Evolutionary conservation across 2,113 vertebrate genomes (phyloP).

Genomic region (Rhea pennata): DNA sequence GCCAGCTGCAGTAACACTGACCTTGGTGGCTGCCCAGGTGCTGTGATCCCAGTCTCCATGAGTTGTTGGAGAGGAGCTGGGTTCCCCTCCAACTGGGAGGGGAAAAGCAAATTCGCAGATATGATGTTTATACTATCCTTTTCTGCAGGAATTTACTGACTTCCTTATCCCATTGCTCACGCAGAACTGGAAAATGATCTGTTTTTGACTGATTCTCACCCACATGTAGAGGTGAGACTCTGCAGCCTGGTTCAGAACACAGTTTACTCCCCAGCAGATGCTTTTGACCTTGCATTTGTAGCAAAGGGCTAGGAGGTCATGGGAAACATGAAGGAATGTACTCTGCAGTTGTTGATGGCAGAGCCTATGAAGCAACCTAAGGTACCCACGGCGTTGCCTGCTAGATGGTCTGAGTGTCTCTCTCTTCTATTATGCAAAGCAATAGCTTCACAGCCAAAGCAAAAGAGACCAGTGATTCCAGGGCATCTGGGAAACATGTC

Average conservation of each 20-base stretch:
- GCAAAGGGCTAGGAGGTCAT: not conserved
- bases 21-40: not conserved
- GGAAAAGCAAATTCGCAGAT: not conserved
- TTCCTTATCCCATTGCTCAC: not conserved
- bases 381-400: not conserved
- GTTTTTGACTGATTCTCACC: not conserved
- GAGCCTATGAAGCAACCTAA: not conserved
- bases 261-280: not conserved
- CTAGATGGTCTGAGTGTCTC: not conserved
- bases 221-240: not conserved
- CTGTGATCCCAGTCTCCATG: not conserved
- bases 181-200: not conserved
- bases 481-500: not conserved
- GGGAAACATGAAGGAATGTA: not conserved
- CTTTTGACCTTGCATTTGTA: not conserved
- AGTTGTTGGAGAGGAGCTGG: not conserved
- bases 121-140: not conserved
- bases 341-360: not conserved
- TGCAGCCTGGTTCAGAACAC: not conserved
- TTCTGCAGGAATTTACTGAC: not conserved
- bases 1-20: not conserved
- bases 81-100: not conserved
- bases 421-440: slow-evolving; percentile 20
- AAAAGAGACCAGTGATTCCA: not conserved
- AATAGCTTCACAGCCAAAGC: slow-evolving; percentile 1